These are phyloP conservation scores for Stenurella melanura DNA, from an alignment of 2,888 invertebrate genomes.

Conservation along the genomic window DNA sequence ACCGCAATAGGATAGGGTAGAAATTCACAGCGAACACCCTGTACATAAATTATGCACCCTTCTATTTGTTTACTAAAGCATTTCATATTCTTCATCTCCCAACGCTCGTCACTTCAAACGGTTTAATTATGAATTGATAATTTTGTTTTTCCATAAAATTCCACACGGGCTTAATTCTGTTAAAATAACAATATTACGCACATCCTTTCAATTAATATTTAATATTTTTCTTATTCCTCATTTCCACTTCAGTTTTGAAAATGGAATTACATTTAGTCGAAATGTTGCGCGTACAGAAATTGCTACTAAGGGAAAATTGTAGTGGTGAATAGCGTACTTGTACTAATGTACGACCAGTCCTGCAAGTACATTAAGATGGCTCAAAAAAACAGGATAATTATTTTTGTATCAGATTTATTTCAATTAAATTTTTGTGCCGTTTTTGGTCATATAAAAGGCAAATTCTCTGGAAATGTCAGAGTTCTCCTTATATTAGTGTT, in stretches of 20 bases:
- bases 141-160: constrained; percentile 2
- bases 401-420: too few species aligned
- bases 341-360: too few species aligned
- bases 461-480: too few species aligned
- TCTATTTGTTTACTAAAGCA: constrained; percentile 4
- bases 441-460: too few species aligned
- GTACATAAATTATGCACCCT: constrained; percentile 7
- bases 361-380: too few species aligned
- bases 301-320: too few species aligned
- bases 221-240: not conserved
- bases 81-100: constrained; percentile 2
- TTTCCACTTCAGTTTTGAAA: not conserved
- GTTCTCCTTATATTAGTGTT: too few species aligned
- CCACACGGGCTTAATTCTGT: not conserved
- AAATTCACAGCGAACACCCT: not conserved
- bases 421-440: too few species aligned
- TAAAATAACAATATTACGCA: not conserved
- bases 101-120: not conserved
- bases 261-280: too few species aligned
- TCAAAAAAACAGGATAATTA: too few species aligned
- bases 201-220: not conserved
- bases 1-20: not conserved
- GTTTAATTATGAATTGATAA: constrained; percentile 7
- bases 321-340: too few species aligned
- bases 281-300: too few species aligned